A percentile compares a stretch with the other conserved stretches of the same genome.
Evolutionary conservation across 2,888 invertebrate genomes (phyloP).

Genomic region (Cheilosia vulpina): DNA sequence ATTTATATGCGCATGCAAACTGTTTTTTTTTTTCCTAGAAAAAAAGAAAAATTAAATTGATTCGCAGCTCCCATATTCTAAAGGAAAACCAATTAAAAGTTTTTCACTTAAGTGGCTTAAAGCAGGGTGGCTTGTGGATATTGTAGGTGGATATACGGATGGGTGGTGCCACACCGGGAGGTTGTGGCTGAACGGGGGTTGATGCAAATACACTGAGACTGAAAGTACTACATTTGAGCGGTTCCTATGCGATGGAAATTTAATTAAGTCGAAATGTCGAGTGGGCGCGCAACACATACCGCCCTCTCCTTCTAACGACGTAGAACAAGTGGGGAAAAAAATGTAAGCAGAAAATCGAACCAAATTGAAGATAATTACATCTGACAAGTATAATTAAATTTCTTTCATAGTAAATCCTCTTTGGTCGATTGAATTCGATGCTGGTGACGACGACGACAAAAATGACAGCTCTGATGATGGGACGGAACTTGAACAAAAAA

Average conservation of each 20-base stretch:
- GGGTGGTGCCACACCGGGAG: slow-evolving; percentile 14
- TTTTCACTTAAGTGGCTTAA: slow-evolving; percentile 75
- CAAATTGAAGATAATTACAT: slow-evolving; percentile 73
- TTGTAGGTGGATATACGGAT: slow-evolving; percentile 15
- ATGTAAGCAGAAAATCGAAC: slow-evolving; percentile 55
- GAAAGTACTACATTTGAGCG: slow-evolving; percentile 33
- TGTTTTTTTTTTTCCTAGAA: slow-evolving; percentile 6
- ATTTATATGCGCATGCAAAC: slow-evolving; percentile 71
- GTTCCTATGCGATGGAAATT: slow-evolving; percentile 62
- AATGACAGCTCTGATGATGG: slow-evolving; percentile 30
- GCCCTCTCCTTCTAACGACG: slow-evolving; percentile 15
- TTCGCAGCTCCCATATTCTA: slow-evolving; percentile 64
- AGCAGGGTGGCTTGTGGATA: slow-evolving; percentile 39
- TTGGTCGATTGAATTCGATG: slow-evolving; percentile 37
- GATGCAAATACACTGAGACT: slow-evolving; percentile 15
- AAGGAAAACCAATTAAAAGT: slow-evolving; percentile 74
- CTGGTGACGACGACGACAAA: slow-evolving; percentile 9
- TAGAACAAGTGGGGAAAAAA: slow-evolving; percentile 15
- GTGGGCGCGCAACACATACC: slow-evolving; percentile 20
- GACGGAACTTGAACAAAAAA: slow-evolving; percentile 25
- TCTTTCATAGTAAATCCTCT: slow-evolving; percentile 60
- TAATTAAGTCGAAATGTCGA: slow-evolving; percentile 66
- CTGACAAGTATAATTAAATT: slow-evolving; percentile 74
- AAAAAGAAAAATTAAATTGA: slow-evolving; percentile 54
- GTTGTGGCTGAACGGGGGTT: slow-evolving; percentile 27